Evolutionary conservation across 2,797 vertebrate genomes (phyloP), one percentile per base, ranked within the genome.

Genomic region (Caiman crocodilus): DNA sequence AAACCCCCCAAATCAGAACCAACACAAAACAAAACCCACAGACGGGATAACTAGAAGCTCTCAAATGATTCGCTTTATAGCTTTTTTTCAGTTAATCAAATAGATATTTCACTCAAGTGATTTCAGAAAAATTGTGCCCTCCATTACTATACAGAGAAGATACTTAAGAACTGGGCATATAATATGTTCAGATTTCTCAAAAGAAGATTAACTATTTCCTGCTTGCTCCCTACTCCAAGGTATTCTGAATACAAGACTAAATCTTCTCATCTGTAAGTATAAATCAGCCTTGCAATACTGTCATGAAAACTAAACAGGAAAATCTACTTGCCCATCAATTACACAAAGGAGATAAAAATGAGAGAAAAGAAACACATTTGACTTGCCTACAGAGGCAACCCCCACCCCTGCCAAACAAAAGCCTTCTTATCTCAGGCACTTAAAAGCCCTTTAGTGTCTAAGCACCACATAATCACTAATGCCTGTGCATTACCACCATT

Each of bases 181-280:
- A 25, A 63, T 26, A 35, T 60, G 35, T 7, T 25, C 60, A 78
- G 59, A 42, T 10, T 61, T n/a, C 6, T 28, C 21, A 61, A 78
- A 59, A 63, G 17, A 25, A 35, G n/a, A 28, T 3, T 4, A 60
- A 16, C 1, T 11, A 88, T 59, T 20, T 23, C 5, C 3, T 55
- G 30, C 8, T 13, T 63, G 15, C n/a, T 58, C 60, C 32, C 58
- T 30, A 5, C 56, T 23, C 73, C 76, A 61, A 5, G 35, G 9
- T 0, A 1, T 50, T 1, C 1, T 0, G 13, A 55, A 3, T 0
- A 18, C 17, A 63, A 55, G 16, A 32, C 17, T 2, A 60, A 20
- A 9, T 1, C 0, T 1, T 2, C 1, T 25, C 30, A 1, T 0
- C 16, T 25, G 74, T 0, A 28, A n/a, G 25, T 12, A 1, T 6